A percentile compares a stretch with the other conserved stretches of the same genome.
phyloP scores from a whole-genome alignment of 2,888 invertebrate species.

The Allolobophora icterica region DNA sequence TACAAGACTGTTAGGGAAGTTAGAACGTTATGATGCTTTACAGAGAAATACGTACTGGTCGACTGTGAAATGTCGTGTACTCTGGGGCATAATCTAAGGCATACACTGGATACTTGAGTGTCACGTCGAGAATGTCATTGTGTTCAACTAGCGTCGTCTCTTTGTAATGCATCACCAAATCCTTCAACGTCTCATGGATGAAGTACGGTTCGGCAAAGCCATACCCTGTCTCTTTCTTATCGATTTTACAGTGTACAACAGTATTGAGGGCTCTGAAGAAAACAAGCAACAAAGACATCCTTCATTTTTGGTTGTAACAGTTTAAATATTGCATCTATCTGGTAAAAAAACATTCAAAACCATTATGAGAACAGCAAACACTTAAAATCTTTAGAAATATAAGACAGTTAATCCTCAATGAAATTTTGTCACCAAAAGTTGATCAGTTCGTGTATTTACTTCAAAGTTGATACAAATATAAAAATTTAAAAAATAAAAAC shows the following conservation, averaged over 20 bases:
- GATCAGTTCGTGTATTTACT: too few relatives aligned
- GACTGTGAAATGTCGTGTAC: constrained; percentile 5
- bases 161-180: constrained; percentile 89
- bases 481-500: too few relatives aligned
- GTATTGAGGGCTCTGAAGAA: constrained; percentile 23
- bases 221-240: constrained; percentile 83
- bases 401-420: too few relatives aligned
- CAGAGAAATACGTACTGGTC: neutral
- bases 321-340: neutral
- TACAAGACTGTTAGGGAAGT: neutral
- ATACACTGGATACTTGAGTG: constrained; percentile 79
- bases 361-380: neutral
- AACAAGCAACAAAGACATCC: neutral
- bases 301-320: neutral
- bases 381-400: too few relatives aligned
- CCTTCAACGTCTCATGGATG: constrained; percentile 84
- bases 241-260: constrained; percentile 91
- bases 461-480: too few relatives aligned
- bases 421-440: too few relatives aligned
- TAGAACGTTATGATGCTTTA: neutral
- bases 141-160: constrained; percentile 91
- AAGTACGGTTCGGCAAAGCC: constrained; percentile 95
- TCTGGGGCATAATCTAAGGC: constrained; percentile 26
- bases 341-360: too few relatives aligned
- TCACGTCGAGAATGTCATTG: constrained; percentile 85